Percentiles rank a stretch among this genome's conserved stretches.
Evolutionary conservation across 2,888 invertebrate genomes (phyloP).

Genomic region (Aricia artaxerxes): DNA sequence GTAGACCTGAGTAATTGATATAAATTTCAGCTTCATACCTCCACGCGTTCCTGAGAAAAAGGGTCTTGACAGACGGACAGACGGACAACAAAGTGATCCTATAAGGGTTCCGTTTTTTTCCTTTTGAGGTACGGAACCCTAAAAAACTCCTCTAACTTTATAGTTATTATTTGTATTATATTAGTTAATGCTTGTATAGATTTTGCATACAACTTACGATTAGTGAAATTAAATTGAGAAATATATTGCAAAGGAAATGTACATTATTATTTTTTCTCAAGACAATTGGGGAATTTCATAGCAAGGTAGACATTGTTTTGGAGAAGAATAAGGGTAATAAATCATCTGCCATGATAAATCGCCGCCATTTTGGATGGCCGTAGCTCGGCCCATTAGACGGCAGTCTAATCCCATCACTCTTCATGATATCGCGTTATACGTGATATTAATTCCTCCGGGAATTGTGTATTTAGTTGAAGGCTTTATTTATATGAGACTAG

Average conservation of each 20-base stretch:
- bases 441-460: not conserved
- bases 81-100: too few relatives aligned
- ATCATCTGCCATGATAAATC: constrained; percentile 21
- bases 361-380: constrained; percentile 20
- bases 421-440: constrained; percentile 4
- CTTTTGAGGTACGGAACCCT: too few relatives aligned
- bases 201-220: not conserved
- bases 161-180: too few relatives aligned
- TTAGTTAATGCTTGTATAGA: not conserved
- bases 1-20: too few relatives aligned
- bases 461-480: not conserved
- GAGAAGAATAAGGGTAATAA: not conserved
- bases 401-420: constrained; percentile 5
- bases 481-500: too few relatives aligned
- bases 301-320: not conserved
- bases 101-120: too few relatives aligned
- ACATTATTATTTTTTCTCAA: not conserved
- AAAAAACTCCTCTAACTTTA: too few relatives aligned
- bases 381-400: not conserved
- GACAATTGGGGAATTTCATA: not conserved
- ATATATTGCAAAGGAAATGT: not conserved
- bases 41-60: too few relatives aligned
- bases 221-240: not conserved
- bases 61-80: too few relatives aligned
- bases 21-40: too few relatives aligned